Base-by-base conservation (phyloP, 2,113 vertebrate genomes). In the Gila orcuttii region DNA sequence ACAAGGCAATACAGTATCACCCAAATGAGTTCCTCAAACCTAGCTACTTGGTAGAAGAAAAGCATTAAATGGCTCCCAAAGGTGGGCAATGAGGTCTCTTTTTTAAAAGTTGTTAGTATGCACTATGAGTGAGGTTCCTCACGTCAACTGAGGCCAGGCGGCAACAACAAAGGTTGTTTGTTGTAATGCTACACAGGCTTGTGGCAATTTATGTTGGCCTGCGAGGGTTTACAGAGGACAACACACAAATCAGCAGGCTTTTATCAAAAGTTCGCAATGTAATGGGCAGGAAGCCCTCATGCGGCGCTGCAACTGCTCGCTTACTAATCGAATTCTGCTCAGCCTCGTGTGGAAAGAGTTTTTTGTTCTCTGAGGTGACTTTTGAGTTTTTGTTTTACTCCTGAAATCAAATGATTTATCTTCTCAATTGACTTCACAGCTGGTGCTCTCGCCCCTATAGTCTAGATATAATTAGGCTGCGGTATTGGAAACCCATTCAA, bases 301-400 rank as follows among this genome's bases (percentile, higher is more conserved):
- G 82, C 33, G 2, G 77, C 5, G 28, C 77, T 64, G 83, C 55
- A 68, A 75, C 57, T 31, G 78, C 33, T 81, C 47, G 2, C 25
- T 28, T 52, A 80, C 86, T 87, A 80, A 68, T 81, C 59, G 8
- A 81, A 81, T 81, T 81, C 79, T 64, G 79, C 79, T 66, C n/a
- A 0, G 36, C 55, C 57, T 79, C 57, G 23, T 62, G 57, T 39
- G 78, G 79, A 81, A 59, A 47, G 39, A 81, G 79, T 64, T 28
- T 81, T 66, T 28, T 66, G 39, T 81, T 66, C 39, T 47, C 5
- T 19, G 59, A 15, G 25, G n/a, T 66, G 79, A 45, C 79, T 64
- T 62, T 25, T 64, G 39, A 81, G 25, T 62, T 80, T 80, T 81
- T 75, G n/a, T 64, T 81, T 81, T 81, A 81, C 59, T 64, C 36